Base-by-base conservation (phyloP, 2,797 vertebrate genomes). In the Meriones psammophilus region DNA sequence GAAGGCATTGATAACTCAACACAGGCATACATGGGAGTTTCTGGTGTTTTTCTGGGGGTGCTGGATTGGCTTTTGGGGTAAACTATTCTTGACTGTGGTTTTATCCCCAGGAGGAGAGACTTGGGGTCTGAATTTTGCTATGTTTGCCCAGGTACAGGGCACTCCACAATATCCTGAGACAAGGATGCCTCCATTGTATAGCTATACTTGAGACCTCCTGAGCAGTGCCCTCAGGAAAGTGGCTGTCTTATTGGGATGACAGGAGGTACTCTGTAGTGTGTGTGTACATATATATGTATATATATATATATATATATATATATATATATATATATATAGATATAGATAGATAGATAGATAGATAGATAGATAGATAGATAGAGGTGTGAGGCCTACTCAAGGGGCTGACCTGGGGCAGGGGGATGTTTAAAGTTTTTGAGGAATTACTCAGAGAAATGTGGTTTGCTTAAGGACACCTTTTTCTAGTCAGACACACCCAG, bases 401-500 rank as follows among this genome's bases (percentile, higher is more conserved):
- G 58, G 94, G 81, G 17, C 22, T 62, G 86, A 6, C 60, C 62
- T 58, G 14, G 9, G 36, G 8, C 30, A 50, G 36, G 0, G 46
- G 18, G 56, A 56, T 85, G 79, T 39, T 60, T 54, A 71, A 79
- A 93, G 76, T 88, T 39, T 69, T 92, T n/a, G 86, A 93, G 80
- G 74, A 94, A 92, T 33, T 56, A 3, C 42, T 92, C 50, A 64
- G 56, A 60, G 87, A 83, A 87, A 81, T 30, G 17, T 78, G 79
- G 1, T 78, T 96, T 92, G 50, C 78, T 7, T 78, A 68, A 92
- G 20, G 54, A 39, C 14, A 77, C 54, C 39, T 80, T 71, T 9
- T 71, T 60, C 42, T 79, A 83, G 50, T 83, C 64, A 94, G 62
- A 78, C 5, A 56, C 1, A 39, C 26, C 14, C 56, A 80, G 3